These are phyloP conservation scores for Athalia rosae DNA, from an alignment of 2,888 invertebrate genomes.

Conservation along the genomic window DNA sequence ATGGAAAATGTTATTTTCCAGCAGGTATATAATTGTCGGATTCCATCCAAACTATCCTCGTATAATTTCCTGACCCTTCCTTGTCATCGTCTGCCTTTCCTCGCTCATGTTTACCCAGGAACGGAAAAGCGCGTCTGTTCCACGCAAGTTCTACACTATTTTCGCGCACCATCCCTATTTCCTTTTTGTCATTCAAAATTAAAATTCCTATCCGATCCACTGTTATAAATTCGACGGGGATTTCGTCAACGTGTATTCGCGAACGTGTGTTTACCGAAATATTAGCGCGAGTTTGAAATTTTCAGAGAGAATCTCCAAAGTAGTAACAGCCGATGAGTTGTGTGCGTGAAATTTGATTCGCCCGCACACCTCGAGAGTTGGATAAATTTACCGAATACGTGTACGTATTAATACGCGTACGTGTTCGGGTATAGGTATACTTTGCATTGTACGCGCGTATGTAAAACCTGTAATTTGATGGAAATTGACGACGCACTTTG, in stretches of 20 bases:
- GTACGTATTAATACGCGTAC: neutral
- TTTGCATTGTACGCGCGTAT: neutral
- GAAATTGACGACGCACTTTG: slow-evolving; percentile 26
- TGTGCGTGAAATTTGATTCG: neutral
- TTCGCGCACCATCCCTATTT: too few relatives aligned
- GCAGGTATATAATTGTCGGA: slow-evolving; percentile 21
- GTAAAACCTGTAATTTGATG: slow-evolving; percentile 24
- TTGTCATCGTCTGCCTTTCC: neutral
- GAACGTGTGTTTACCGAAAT: too few relatives aligned
- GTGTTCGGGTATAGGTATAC: neutral
- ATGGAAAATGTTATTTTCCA: neutral
- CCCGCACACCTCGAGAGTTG: neutral
- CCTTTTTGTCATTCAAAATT: too few relatives aligned
- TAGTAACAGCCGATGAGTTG: neutral
- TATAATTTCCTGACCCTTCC: neutral
- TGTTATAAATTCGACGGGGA: too few relatives aligned
- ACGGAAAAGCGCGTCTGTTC: too few relatives aligned
- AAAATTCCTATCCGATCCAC: too few relatives aligned
- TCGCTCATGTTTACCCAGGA: neutral
- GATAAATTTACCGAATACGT: slow-evolving; percentile 5
- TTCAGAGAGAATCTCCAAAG: neutral
- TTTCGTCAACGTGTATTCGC: too few relatives aligned
- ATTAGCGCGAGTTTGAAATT: too few relatives aligned
- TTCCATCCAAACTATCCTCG: slow-evolving; percentile 8
- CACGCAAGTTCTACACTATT: too few relatives aligned